Percentiles rank a stretch among this genome's conserved stretches.
phyloP scores from a whole-genome alignment of 2,888 invertebrate species.

The Lamproptera curius region DNA sequence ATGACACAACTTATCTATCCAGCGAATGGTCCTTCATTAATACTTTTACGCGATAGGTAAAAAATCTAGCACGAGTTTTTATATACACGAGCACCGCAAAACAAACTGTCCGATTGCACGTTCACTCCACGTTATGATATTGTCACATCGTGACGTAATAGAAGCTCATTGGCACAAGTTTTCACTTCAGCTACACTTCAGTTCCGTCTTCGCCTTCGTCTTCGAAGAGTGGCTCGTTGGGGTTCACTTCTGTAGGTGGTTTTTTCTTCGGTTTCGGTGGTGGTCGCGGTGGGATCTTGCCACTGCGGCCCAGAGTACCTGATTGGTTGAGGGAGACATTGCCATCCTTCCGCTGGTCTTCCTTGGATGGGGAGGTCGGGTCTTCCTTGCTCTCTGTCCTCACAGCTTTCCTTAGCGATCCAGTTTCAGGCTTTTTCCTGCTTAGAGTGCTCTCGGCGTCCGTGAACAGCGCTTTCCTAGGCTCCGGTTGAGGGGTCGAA shows the following conservation, averaged over 20 bases:
- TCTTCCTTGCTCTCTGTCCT: slow-evolving; percentile 54
- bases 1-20: slow-evolving; percentile 15
- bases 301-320: slow-evolving; percentile 67
- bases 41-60: slow-evolving; percentile 67
- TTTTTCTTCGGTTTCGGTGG: slow-evolving; percentile 92
- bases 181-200: slow-evolving; percentile 82
- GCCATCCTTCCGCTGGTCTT: slow-evolving; percentile 54
- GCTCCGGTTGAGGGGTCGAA: slow-evolving; percentile 67
- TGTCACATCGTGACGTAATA: slow-evolving; percentile 42
- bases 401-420: slow-evolving; percentile 61
- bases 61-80: slow-evolving; percentile 74
- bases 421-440: slow-evolving; percentile 75
- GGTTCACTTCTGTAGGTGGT: slow-evolving; percentile 74
- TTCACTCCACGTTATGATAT: slow-evolving; percentile 38
- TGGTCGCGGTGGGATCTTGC: slow-evolving; percentile 89
- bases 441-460: slow-evolving; percentile 59
- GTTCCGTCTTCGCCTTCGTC: slow-evolving; percentile 94
- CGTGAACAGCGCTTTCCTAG: slow-evolving; percentile 59
- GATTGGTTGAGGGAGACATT: slow-evolving; percentile 58
- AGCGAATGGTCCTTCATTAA: slow-evolving; percentile 66
- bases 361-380: slow-evolving; percentile 56
- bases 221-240: slow-evolving; percentile 87
- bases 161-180: slow-evolving; percentile 73
- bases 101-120: slow-evolving; percentile 46
- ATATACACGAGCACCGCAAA: slow-evolving; percentile 75